A percentile compares a stretch with the other conserved stretches of the same genome.
Conservation (phyloP, 1,140 invertebrate genomes). For the Diabrotica undecimpunctata region DNA sequence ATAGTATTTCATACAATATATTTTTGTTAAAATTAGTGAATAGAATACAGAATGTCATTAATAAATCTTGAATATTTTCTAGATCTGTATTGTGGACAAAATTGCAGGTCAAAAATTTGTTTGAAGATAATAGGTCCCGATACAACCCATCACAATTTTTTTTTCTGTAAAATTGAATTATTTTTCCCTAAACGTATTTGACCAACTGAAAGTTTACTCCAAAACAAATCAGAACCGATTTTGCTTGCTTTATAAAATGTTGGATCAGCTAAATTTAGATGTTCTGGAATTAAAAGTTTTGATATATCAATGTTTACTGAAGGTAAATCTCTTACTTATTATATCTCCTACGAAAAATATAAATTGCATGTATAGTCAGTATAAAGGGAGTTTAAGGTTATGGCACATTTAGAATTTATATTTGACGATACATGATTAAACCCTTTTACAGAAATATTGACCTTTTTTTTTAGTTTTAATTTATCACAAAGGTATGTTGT, state of each 20-base stretch:
- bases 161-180: no score
- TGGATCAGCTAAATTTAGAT: slow-evolving; percentile 33
- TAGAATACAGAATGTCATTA: no score
- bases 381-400: neutral
- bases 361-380: slow-evolving; percentile 14
- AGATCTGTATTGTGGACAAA: no score
- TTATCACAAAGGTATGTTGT: neutral
- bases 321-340: slow-evolving; percentile 19
- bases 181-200: no score
- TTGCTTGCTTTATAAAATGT: slow-evolving; percentile 24
- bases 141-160: no score
- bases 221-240: slow-evolving; percentile 30
- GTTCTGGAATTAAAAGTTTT: slow-evolving; percentile 24
- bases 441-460: slow-evolving; percentile 2
- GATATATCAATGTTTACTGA: slow-evolving; percentile 7
- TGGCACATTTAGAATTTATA: neutral
- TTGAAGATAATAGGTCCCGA: no score
- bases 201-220: slow-evolving; percentile 19
- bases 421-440: slow-evolving; percentile 4
- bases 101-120: no score
- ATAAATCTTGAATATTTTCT: no score
- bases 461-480: slow-evolving; percentile 1
- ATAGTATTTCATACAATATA: no score
- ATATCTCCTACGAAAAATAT: slow-evolving; percentile 20
- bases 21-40: no score